A percentile compares a stretch with the other conserved stretches of the same genome.
Conservation (phyloP, 2,888 invertebrate genomes). For the Axea sp. region DNA sequence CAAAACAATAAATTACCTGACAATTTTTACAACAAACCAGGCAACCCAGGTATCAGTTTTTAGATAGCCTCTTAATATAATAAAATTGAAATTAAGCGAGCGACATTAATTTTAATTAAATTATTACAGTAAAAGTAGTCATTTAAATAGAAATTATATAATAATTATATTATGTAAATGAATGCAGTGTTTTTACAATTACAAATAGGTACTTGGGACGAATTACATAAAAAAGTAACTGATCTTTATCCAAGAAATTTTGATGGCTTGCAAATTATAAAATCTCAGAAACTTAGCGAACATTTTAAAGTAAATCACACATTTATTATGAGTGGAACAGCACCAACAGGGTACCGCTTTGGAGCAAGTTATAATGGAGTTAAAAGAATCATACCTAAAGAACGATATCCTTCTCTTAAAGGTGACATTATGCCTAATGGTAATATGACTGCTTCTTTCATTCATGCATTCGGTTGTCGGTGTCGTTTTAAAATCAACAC, state of each 20-base stretch:
- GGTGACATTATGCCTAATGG: conserved; percentile 74
- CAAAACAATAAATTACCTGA: no score
- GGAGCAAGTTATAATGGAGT: conserved; percentile 71
- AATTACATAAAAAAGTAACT: conserved; percentile 74
- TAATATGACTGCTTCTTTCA: conserved; percentile 70
- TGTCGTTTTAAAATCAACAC: conserved; percentile 71
- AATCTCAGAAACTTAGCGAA: conserved; percentile 70
- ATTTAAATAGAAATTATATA: no score
- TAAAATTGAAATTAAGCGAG: background rate
- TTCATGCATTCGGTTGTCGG: conserved; percentile 74
- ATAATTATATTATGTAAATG: no score
- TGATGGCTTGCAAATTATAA: conserved; percentile 71
- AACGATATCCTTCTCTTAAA: conserved; percentile 71
- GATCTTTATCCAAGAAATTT: conserved; percentile 74
- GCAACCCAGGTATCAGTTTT: conserved; percentile 58
- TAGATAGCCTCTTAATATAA: conserved; percentile 45
- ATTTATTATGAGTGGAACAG: conserved; percentile 70
- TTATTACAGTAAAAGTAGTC: no score
- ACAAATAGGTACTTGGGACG: conserved; percentile 74
- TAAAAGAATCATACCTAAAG: conserved; percentile 70
- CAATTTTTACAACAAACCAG: conserved; percentile 49
- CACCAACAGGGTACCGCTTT: conserved; percentile 75
- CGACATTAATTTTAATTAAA: no score
- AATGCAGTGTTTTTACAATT: no score
- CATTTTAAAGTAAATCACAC: conserved; percentile 72